Conservation (phyloP, 2,113 vertebrate genomes). For the Aptenodytes forsteri region DNA sequence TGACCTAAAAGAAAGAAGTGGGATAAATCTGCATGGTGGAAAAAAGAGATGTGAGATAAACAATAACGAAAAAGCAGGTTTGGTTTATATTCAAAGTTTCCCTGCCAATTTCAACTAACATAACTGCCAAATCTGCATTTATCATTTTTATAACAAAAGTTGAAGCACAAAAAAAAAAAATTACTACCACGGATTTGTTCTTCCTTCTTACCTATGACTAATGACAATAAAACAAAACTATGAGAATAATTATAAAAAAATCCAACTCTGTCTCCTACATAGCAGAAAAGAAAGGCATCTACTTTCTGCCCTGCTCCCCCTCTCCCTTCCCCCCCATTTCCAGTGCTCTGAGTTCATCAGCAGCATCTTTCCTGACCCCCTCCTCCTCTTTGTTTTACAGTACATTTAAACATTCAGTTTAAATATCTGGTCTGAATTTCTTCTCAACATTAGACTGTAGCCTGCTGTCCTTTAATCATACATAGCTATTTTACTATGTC, state of each 20-base stretch:
- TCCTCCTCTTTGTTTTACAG: not conserved
- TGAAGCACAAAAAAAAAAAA: not conserved
- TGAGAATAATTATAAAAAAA: not conserved
- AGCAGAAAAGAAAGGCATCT: not conserved
- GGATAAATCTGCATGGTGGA: not conserved
- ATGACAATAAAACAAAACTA: not conserved
- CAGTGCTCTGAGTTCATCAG: not conserved
- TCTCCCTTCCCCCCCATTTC: not conserved
- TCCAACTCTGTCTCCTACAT: not conserved
- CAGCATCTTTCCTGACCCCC: not conserved
- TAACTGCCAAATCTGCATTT: not conserved
- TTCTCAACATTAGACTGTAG: not conserved
- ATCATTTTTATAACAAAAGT: not conserved
- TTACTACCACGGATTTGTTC: not conserved
- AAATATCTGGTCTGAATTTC: not conserved
- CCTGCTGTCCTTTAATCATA: not conserved
- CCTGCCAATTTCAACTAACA: not conserved
- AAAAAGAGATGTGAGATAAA: not conserved
- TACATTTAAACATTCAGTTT: not conserved
- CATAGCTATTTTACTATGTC: not conserved
- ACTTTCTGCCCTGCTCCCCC: not conserved
- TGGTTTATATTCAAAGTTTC: not conserved
- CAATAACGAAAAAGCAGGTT: not conserved
- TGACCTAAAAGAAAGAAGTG: not conserved
- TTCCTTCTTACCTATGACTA: not conserved